Evolutionary conservation across 2,113 vertebrate genomes (phyloP), one percentile per base, ranked within the genome.

Genomic region (Pagrus major): DNA sequence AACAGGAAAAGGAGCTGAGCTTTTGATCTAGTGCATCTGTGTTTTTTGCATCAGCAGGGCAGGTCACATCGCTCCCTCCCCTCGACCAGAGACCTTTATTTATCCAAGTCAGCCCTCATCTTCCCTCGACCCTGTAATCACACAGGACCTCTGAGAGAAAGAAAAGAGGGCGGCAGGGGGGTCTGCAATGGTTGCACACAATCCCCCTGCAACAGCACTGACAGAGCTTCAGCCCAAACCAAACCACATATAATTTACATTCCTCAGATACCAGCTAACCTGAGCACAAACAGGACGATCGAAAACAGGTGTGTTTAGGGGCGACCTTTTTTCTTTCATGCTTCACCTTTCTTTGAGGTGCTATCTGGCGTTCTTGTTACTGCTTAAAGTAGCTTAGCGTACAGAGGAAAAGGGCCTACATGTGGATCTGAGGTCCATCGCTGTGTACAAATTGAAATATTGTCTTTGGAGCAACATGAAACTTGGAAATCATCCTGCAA

Each of bases 221-320:
- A 85, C 83, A 77, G 67, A 83, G 77, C 83, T 73, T 88, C 80
- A 88, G 74, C 81, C 71, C 80, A 82, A 88, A 85, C 80, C 60
- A 91, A 92, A 93, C 86, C 89, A 87, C 91, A 84, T 94, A 83
- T 93, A 93, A 95, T 95, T 95, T 94, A 92, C 93, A 94, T 95
- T 95, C 94, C 86, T 91, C 69, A 83, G 87, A 93, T 94, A 86
- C 89, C 92, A 85, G 87, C 91, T 85, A 90, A 93, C 91, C 88
- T 92, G 88, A 91, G 86, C 87, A 79, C 88, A 93, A 92, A 93
- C 88, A 91, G 88, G 61, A 72, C 83, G 73, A 93, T 93, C 29
- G 29, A 91, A 94, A 94, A 89, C 94, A 94, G 93, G 94, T 95
- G 93, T 93, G 93, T 87, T 81, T n/a, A 61, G 78, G 46, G 25